Base-by-base conservation (phyloP, 2,113 vertebrate species). In the Grus americana region DNA sequence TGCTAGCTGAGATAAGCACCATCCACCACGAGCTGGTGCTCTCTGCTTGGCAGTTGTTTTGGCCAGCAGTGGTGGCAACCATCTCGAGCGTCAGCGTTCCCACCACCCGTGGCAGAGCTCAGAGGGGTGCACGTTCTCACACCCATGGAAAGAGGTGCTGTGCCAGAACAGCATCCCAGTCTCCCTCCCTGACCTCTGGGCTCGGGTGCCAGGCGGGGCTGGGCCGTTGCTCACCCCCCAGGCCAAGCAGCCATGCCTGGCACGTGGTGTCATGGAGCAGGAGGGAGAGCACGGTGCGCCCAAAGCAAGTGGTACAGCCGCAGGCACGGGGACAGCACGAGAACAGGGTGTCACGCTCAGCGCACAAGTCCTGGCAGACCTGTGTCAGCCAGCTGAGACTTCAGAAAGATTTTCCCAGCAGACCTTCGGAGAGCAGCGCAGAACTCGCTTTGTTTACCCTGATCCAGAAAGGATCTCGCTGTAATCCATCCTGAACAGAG, bases 261-360 rank as follows among this genome's bases (percentile, higher is more conserved):
- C 61, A 72, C 1, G 0, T 2, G 34, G 38, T 4, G 26, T 4
- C 15, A 11, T 0, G 36, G 30, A 27, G 46, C 78, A 38, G n/a
- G 19, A 90, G 38, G 65, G 27, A 59, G 44, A 70, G 38, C 24
- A 11, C 0, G 2, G 42, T 2, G 8, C 44, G 52, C 26, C 44
- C 4, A 2, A 23, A 46, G 61, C 15, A 36, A 0, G 1, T 3
- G 40, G 49, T 5, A 68, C 76, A 76, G 83, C 76, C 54, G 52
- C 30, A 24, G 75, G 67, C 57, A 58, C 0, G 0, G 84, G 72
- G 65, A 40, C 2, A 44, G 66, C 29, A 5, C 0, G 5, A 16
- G 26, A 88, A 49, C 11, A 26, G 74, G 16, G 44, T 34, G 73
- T 52, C 46, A 44, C 0, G 0, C 78, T 57, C 55, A 44, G 78